phyloP scores from a whole-genome alignment of 2,113 vertebrate genomes.

The Istiophorus platypterus region DNA sequence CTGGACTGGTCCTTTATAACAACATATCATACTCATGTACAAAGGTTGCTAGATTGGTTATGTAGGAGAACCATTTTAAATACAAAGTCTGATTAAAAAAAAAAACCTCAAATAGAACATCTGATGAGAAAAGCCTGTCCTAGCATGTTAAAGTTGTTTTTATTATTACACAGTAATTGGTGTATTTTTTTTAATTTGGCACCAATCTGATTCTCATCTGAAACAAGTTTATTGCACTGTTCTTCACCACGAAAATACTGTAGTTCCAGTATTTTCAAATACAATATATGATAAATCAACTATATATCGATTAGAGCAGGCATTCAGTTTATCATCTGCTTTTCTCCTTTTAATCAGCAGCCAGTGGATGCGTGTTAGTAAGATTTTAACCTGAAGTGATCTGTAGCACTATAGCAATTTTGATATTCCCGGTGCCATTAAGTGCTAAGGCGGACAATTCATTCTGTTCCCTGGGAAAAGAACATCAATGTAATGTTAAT shows the following conservation, averaged over 20 bases:
- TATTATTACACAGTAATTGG: not conserved
- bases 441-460: slow-evolving; percentile 67
- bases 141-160: not conserved
- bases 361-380: not conserved
- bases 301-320: slow-evolving; percentile 1
- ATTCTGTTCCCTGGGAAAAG: slow-evolving; percentile 60
- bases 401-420: slow-evolving; percentile 52
- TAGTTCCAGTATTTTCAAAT: not conserved
- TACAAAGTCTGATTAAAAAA: slow-evolving; percentile 28
- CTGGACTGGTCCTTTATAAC: slow-evolving; percentile 16
- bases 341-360: slow-evolving; percentile 34
- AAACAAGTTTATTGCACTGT: slow-evolving; percentile 1
- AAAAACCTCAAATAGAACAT: not conserved
- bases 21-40: slow-evolving; percentile 12
- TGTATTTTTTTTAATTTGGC: not conserved
- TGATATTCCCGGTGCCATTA: slow-evolving; percentile 50
- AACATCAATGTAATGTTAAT: slow-evolving; percentile 76
- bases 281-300: not conserved
- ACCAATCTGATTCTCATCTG: slow-evolving; percentile 14
- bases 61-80: slow-evolving; percentile 4
- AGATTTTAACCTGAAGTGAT: slow-evolving; percentile 46
- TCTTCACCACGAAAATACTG: not conserved
- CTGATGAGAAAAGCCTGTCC: not conserved
- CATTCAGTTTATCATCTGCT: slow-evolving; percentile 15
- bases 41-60: slow-evolving; percentile 25